Percentiles rank a stretch among this genome's conserved stretches.
These are phyloP conservation scores for Eptesicus fuscus DNA, from an alignment of 2,113 vertebrate genomes.

Conservation along the genomic window DNA sequence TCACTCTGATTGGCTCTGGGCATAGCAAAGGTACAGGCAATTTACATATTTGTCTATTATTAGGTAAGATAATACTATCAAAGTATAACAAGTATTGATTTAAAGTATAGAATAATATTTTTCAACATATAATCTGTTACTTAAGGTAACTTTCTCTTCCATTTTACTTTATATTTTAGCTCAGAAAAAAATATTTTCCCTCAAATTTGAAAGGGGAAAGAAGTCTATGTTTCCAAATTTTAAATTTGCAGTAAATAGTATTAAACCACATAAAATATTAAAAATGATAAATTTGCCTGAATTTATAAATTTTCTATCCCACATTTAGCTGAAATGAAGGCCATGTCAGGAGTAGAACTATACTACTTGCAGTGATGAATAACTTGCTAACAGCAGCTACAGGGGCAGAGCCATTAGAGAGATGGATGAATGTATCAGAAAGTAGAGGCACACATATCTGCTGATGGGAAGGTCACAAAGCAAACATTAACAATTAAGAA, in stretches of 20 bases:
- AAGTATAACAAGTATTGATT: neutral
- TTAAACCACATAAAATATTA: slow-evolving; percentile 3
- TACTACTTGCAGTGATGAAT: slow-evolving; percentile 47
- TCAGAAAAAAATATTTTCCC: neutral
- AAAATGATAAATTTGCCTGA: slow-evolving; percentile 24
- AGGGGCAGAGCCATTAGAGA: slow-evolving; percentile 59
- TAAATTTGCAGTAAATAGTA: neutral
- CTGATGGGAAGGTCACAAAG: slow-evolving; percentile 70
- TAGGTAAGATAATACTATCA: neutral
- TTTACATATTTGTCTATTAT: no score
- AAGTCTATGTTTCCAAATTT: slow-evolving; percentile 31
- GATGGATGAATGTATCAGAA: slow-evolving; percentile 62
- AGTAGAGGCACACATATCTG: slow-evolving; percentile 51
- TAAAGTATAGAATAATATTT: neutral
- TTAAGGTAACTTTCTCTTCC: neutral
- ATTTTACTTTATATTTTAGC: neutral
- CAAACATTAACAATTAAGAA: slow-evolving; percentile 69
- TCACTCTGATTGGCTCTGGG: no score
- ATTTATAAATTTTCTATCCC: neutral
- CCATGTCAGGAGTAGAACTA: slow-evolving; percentile 35
- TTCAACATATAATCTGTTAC: slow-evolving; percentile 32
- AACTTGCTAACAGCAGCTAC: neutral
- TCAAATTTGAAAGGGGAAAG: neutral
- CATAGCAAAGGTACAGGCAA: no score
- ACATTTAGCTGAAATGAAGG: slow-evolving; percentile 38